Percentiles rank a stretch among this genome's conserved stretches.
These are phyloP conservation scores for Sebastes dallii DNA, from an alignment of 2,797 vertebrate species.

Conservation along the genomic window DNA sequence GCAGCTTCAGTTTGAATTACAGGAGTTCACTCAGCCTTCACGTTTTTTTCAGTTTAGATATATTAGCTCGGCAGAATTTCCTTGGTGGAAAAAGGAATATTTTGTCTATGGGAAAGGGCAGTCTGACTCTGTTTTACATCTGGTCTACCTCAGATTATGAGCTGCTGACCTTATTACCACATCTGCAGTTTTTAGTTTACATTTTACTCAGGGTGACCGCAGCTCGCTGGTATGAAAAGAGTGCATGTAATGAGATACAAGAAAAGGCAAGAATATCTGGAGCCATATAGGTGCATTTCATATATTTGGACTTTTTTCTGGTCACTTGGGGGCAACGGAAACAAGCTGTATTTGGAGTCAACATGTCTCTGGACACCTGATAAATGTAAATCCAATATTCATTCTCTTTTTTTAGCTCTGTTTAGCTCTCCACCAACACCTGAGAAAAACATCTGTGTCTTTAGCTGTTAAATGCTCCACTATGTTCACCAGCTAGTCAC, in stretches of 20 bases:
- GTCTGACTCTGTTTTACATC: not conserved
- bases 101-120: not conserved
- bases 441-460: not conserved
- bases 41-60: not conserved
- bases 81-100: not conserved
- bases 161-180: not conserved
- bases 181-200: not conserved
- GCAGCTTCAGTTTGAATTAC: not conserved
- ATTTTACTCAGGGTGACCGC: not conserved
- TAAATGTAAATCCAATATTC: not conserved
- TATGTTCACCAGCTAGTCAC: not conserved
- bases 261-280: not conserved
- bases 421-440: not conserved
- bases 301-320: not conserved
- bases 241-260: not conserved
- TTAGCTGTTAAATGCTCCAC: not conserved
- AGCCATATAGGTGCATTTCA: not conserved
- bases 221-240: not conserved
- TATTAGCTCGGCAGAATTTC: not conserved
- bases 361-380: not conserved
- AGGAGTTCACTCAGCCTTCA: not conserved
- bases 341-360: not conserved
- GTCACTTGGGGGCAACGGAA: not conserved
- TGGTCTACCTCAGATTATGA: not conserved
- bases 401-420: not conserved